These are phyloP conservation scores for Helicoverpa armigera DNA, from an alignment of 1,140 invertebrate genomes.

Conservation along the genomic window DNA sequence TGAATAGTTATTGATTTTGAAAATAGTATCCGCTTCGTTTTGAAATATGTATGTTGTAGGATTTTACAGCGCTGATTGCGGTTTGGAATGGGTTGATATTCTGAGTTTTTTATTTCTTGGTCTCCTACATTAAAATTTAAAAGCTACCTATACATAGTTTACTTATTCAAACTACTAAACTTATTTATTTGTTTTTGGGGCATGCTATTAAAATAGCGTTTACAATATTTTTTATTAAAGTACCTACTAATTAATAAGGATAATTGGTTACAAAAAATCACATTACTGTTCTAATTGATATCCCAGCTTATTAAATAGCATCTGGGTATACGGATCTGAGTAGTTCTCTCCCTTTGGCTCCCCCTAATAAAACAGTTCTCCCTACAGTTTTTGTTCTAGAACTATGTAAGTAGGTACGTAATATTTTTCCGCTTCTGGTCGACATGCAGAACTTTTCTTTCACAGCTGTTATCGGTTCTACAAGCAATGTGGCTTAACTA, in stretches of 20 bases:
- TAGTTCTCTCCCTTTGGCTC: too few species aligned
- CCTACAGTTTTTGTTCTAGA: not conserved
- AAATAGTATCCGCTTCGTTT: constrained; percentile 45
- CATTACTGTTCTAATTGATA: too few species aligned
- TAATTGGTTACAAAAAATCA: too few species aligned
- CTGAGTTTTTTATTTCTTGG: not conserved
- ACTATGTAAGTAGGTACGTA: not conserved
- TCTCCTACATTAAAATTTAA: too few species aligned
- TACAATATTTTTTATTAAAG: not conserved
- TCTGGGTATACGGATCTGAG: not conserved
- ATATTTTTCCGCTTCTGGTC: not conserved
- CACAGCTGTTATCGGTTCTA: constrained; percentile 34
- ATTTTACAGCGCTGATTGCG: constrained; percentile 8
- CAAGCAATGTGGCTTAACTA: constrained; percentile 39
- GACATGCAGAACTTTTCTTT: constrained; percentile 20
- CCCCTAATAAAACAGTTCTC: not conserved
- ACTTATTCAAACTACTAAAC: too few species aligned
- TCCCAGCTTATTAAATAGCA: not conserved
- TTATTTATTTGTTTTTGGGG: too few species aligned
- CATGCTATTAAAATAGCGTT: too few species aligned
- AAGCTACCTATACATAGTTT: too few species aligned
- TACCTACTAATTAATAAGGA: too few species aligned
- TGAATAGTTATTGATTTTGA: constrained; percentile 60
- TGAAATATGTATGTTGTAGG: constrained; percentile 16
- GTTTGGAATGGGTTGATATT: not conserved